A percentile compares a stretch with the other conserved stretches of the same genome.
These are phyloP conservation scores for Rhineura floridana DNA, from an alignment of 2,113 vertebrate genomes.

Conservation along the genomic window DNA sequence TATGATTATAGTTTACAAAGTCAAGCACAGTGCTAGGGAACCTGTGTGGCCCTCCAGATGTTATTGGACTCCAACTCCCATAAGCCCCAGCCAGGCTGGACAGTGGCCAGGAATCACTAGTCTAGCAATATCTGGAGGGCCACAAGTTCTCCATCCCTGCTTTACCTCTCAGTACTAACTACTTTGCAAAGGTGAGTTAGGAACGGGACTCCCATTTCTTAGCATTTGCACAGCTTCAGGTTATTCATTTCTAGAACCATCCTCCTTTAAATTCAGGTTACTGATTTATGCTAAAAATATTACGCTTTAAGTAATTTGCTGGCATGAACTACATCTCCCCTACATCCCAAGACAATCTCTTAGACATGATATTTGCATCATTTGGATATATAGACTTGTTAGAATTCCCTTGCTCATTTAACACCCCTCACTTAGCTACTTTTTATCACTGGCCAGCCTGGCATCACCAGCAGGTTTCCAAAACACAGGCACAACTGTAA, in stretches of 20 bases:
- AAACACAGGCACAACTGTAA: conserved; percentile 55
- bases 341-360: not conserved
- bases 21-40: too few species aligned
- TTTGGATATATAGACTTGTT: not conserved
- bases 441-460: not conserved
- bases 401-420: not conserved
- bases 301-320: not conserved
- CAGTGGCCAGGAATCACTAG: not conserved
- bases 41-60: not conserved
- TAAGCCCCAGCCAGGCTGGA: not conserved
- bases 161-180: not conserved
- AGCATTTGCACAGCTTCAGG: too few species aligned
- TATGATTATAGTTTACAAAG: not conserved
- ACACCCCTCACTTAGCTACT: not conserved
- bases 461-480: conserved; percentile 45
- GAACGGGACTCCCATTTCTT: not conserved
- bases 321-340: not conserved
- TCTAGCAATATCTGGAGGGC: not conserved
- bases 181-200: not conserved
- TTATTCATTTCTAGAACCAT: too few species aligned
- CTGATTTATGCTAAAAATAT: not conserved
- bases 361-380: not conserved
- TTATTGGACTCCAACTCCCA: not conserved
- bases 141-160: not conserved
- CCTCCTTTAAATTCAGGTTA: too few species aligned